These are phyloP conservation scores for Cremastinae sp. DNA, from an alignment of 2,888 invertebrate species.

Conservation along the genomic window DNA sequence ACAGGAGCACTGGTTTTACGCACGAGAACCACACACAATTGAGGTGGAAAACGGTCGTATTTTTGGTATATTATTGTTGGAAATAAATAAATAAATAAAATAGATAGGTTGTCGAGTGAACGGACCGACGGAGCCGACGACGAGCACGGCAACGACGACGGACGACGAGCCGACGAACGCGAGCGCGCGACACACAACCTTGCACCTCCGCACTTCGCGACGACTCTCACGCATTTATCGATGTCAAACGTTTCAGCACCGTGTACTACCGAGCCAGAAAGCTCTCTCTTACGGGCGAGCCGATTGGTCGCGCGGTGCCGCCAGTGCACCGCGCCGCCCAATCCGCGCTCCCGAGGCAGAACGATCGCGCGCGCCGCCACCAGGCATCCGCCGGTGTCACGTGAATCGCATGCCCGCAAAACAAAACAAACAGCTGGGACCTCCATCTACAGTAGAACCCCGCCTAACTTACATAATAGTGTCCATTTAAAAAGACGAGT, in stretches of 20 bases:
- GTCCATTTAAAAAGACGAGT: background rate
- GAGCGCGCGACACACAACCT: slow-evolving; percentile 80
- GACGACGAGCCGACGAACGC: slow-evolving; percentile 80
- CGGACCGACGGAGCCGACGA: slow-evolving; percentile 66
- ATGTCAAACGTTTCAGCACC: slow-evolving; percentile 84
- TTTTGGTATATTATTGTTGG: slow-evolving; percentile 1
- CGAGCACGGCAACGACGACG: slow-evolving; percentile 64
- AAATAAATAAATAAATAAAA: slow-evolving; percentile 57
- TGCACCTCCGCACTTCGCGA: slow-evolving; percentile 83
- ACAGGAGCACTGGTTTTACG: slow-evolving; percentile 23
- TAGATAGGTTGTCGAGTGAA: slow-evolving; percentile 19
- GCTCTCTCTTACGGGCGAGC: slow-evolving; percentile 74
- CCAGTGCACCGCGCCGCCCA: slow-evolving; percentile 82
- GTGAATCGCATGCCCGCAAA: slow-evolving; percentile 87
- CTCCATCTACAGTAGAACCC: slow-evolving; percentile 43
- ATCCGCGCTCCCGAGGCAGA: slow-evolving; percentile 79
- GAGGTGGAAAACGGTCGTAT: slow-evolving; percentile 19
- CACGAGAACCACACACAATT: slow-evolving; percentile 42
- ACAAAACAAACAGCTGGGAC: slow-evolving; percentile 84
- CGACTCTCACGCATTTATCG: slow-evolving; percentile 85
- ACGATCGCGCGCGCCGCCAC: slow-evolving; percentile 73
- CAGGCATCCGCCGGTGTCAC: slow-evolving; percentile 81
- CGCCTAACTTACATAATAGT: slow-evolving; percentile 12
- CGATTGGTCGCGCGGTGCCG: slow-evolving; percentile 82
- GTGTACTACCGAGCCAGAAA: slow-evolving; percentile 82